phyloP scores from a whole-genome alignment of 2,888 invertebrate genomes.

The Drosophila tanythrix region DNA sequence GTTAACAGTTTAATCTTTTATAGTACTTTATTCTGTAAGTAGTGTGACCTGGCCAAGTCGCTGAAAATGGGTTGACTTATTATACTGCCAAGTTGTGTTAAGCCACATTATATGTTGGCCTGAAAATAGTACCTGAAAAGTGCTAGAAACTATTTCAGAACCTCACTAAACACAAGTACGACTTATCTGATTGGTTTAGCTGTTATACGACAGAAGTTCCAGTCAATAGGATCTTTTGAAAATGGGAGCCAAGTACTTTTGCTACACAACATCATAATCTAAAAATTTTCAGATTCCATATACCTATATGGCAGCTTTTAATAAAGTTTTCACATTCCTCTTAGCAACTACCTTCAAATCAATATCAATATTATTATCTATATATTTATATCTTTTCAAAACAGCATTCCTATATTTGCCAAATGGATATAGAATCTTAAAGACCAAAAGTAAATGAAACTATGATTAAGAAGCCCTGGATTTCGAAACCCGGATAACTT shows the following conservation, averaged over 20 bases:
- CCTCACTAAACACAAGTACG: background rate
- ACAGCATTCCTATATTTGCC: background rate
- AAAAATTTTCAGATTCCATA: background rate
- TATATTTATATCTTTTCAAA: background rate
- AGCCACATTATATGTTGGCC: background rate
- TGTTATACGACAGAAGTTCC: background rate
- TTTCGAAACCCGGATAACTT: background rate
- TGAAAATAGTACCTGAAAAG: background rate
- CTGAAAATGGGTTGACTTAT: slow-evolving; percentile 40
- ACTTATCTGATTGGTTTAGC: background rate
- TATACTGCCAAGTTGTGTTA: background rate
- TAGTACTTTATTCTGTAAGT: slow-evolving; percentile 4
- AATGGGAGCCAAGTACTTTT: background rate
- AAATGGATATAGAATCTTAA: slow-evolving; percentile 17
- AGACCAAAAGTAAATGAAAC: background rate
- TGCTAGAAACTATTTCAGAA: background rate
- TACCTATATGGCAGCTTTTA: background rate
- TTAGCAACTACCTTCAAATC: background rate
- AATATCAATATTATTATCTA: background rate
- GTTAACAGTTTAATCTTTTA: slow-evolving; percentile 40
- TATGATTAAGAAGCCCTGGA: background rate
- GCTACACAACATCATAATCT: background rate
- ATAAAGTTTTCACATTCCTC: background rate
- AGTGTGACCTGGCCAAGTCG: slow-evolving; percentile 1
- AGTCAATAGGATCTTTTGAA: background rate